These are phyloP conservation scores for Diabrotica undecimpunctata DNA, from an alignment of 1,140 invertebrate species.

Conservation along the genomic window DNA sequence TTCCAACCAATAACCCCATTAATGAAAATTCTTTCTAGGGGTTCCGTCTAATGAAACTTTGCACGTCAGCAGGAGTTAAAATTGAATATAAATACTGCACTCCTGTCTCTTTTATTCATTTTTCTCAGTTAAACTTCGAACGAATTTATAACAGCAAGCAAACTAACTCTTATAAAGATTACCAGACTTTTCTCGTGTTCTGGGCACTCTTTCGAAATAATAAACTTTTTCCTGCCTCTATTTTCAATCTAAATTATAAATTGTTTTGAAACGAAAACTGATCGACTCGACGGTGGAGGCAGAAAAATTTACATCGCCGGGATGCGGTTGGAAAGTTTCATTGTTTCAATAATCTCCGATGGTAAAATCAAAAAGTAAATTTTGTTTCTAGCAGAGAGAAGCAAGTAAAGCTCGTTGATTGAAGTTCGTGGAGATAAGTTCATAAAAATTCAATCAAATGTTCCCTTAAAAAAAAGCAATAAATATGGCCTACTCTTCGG, in stretches of 20 bases:
- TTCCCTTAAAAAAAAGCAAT: neutral
- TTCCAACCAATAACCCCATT: too few species aligned
- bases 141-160: too few species aligned
- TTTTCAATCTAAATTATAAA: slow-evolving; percentile 3
- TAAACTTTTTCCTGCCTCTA: neutral
- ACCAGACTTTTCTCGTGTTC: neutral
- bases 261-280: neutral
- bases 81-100: too few species aligned
- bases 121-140: too few species aligned
- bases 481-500: too few species aligned
- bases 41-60: too few species aligned
- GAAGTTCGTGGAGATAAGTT: neutral
- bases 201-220: neutral
- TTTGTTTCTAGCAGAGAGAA: neutral
- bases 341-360: slow-evolving; percentile 2
- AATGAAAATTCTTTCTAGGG: too few species aligned
- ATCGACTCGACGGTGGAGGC: neutral
- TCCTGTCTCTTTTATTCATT: too few species aligned
- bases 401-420: neutral
- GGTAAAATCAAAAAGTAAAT: slow-evolving; percentile 3
- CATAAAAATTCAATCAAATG: neutral
- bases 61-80: too few species aligned
- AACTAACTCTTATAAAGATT: neutral
- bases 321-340: neutral
- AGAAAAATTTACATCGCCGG: neutral